Evolutionary conservation across 2,888 invertebrate genomes (phyloP), one percentile per base, ranked within the genome.

Genomic region (Cephus runcator): DNA sequence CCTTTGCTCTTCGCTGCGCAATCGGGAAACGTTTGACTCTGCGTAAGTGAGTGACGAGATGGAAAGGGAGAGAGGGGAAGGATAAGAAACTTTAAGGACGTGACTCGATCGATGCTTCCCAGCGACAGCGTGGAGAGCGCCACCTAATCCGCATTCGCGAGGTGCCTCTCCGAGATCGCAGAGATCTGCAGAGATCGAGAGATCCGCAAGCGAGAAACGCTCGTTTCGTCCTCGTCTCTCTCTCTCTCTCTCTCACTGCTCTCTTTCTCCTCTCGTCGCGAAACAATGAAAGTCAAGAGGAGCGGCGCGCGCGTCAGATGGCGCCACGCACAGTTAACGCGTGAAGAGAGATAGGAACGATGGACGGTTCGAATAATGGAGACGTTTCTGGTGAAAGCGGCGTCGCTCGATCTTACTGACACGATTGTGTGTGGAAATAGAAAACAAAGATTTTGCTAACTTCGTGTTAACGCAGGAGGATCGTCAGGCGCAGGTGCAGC

Each of bases 381-480:
- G 56, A 56, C 56, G 56, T 23, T 56, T 56, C 56, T 9, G 9
- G 56, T 2, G 56, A 23, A 23, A 56, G 56, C 56, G 56, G 56
- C 15, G 56, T 23, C 56, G 23, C 56, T 56, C 56, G 56, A 23
- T 9, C 56, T 9, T 9, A 56, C 56, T 56, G 56, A 31, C 71
- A 71, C 34, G 31, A 15, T 74, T 35, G 74, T 30, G 74, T 35
- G 74, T 74, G 34, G 73, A 36, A 75, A 81, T 81, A 83, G 83
- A 85, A 85, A 81, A 83, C 80, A 88, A 87, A 84, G 81, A 82
- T 85, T 87, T 89, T 89, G 89, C 89, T 89, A 89, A 89, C 89
- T 89, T 89, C 87, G 83, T 88, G 87, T 87, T 84, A 87, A 86
- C 84, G 83, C 87, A 86, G 85, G 83, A 85, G 83, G 85, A 85